These are phyloP conservation scores for Tenebrio molitor DNA, from an alignment of 1,140 invertebrate genomes.

Conservation along the genomic window DNA sequence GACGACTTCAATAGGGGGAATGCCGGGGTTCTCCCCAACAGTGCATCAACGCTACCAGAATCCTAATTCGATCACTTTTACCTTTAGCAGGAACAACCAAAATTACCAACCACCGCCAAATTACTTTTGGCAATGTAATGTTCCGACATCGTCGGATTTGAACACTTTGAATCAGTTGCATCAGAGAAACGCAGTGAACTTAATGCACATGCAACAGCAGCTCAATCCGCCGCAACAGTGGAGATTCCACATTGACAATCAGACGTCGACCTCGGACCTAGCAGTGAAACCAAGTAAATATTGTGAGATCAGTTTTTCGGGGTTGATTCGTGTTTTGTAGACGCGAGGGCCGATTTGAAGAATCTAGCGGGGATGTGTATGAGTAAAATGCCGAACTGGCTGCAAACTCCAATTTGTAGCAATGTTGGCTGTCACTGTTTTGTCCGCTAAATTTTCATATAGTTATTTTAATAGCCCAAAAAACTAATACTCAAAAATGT, in stretches of 20 bases:
- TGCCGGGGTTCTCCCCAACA: not conserved
- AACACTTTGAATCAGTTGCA: conserved; percentile 36
- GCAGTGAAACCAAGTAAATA: conserved; percentile 39
- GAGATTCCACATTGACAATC: conserved; percentile 52
- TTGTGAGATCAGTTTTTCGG: not conserved
- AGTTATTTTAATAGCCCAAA: conserved; percentile 39
- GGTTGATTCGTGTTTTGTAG: conserved; percentile 17
- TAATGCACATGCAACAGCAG: conserved; percentile 30
- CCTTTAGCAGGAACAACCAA: not conserved
- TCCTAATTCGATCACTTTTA: conserved; percentile 11
- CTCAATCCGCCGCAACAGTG: conserved; percentile 41
- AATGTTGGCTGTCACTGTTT: not conserved
- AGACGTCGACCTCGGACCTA: conserved; percentile 52
- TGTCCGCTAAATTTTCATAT: not conserved
- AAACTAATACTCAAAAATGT: conserved; percentile 49
- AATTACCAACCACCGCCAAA: conserved; percentile 21
- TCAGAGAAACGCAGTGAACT: conserved; percentile 37
- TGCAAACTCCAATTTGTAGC: conserved; percentile 41
- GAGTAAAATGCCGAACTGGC: conserved; percentile 27
- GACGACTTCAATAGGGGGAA: conserved; percentile 53
- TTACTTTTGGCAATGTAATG: not conserved
- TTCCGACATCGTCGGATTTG: not conserved
- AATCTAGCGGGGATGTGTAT: conserved; percentile 19
- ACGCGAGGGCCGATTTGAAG: conserved; percentile 1
- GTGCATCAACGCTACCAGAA: not conserved